Evolutionary conservation across 2,888 invertebrate genomes (phyloP), one percentile per base, ranked within the genome.

Genomic region (Xestia rhomboidea): DNA sequence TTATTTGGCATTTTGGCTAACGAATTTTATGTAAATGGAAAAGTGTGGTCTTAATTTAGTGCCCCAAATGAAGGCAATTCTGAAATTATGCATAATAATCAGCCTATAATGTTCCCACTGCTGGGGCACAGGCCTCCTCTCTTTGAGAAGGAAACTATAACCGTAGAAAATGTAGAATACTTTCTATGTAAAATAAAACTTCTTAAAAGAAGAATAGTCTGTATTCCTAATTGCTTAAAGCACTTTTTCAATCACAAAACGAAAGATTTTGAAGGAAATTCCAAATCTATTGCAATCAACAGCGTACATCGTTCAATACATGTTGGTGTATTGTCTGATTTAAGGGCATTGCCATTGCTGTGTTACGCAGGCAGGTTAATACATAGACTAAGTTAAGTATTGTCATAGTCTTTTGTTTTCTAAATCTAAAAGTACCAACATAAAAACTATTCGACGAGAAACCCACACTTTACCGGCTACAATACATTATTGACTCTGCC

Each of bases 1-100:
- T 49, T 10, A 68, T 49, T 73, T 64, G 24, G 18, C 21, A 18
- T 74, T 79, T n/a, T n/a, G n/a, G 49, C 27, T 51, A 30, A 74
- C 68, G 44, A 66, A 69, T 76, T 64, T 7, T 51, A 60, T 38
- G 27, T 13, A 67, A 54, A 68, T 62, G 38, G 3, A 49, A 24
- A 18, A n/a, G 38, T 10, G 5, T 54, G 15, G 27, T 38, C 13
- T 38, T 38, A 73, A 38, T 24, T 78, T 24, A 38, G 27, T 10
- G 67, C 10, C 3, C 2, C 44, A 54, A 64, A 41, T 67, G 4
- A 67, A 54, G 54, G 15, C 44, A 24, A 24, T 49, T 6, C 63
- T 46, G 38, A 4, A 21, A 27, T 3, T 64, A n/a, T n/a, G 2
- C 8, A 51, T 1, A 51, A 30, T 73, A 46, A n/a, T 44, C 11